Evolutionary conservation across 1,140 invertebrate species (phyloP), one percentile per base, ranked within the genome.

Genomic region (Calosoma granatense): DNA sequence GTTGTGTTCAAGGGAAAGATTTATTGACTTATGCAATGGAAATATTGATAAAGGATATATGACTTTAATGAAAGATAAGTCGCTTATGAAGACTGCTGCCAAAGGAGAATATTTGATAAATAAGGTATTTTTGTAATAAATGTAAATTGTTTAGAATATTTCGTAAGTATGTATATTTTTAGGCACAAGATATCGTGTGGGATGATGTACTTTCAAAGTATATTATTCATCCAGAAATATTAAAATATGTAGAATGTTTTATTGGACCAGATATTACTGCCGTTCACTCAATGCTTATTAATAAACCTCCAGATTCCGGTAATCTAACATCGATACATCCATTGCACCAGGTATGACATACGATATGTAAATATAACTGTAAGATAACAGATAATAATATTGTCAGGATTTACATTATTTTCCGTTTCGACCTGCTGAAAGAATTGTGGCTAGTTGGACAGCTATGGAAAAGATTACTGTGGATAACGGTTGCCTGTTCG

Each of bases 261-360:
- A 83, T 81, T 43, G 90, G 90, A 9, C 79, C 81, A 0, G 85
- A 91, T 65, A 79, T 92, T 3, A 80, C 83, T 61, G 84, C 86
- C 1, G 78, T 91, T 70, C 87, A 93, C 68, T 86, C 83, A 26
- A 94, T 94, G 90, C 72, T 93, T 1, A 92, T 94, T 59, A 92
- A 91, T 64, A 94, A 94, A 66, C 90, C 90, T 9, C 90, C 90
- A 2, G 89, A 92, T 70, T 72, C 79, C 19, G 81, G 81, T 54
- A 75, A 69, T n/a, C 72, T 77, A 54, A 81, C 79, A 2, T 86
- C 84, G 12, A 72, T 80, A 17, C 87, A 90, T 68, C 87, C 87
- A 1, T 76, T 87, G 23, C 87, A 90, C 70, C 81, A 90, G 74
- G 83, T 83, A 70, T 61, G 39, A 26, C 12, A 55, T 14, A 30